phyloP scores from a whole-genome alignment of 2,797 vertebrate genomes.

The Microctenopoma stevenorrisi region DNA sequence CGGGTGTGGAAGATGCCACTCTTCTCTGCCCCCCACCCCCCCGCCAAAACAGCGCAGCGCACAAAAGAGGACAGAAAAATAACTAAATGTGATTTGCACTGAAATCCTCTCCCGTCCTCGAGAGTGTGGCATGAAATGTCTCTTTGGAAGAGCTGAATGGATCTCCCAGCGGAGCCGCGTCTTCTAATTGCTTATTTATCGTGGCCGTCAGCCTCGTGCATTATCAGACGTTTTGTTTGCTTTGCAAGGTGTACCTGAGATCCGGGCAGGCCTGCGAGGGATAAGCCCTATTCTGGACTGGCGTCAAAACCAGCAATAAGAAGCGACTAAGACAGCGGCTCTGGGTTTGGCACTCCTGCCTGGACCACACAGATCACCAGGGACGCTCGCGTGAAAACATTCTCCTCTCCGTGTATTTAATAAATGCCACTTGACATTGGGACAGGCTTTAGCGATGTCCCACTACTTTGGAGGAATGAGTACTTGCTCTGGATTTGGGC shows the following conservation, averaged over 20 bases:
- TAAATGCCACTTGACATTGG: slow-evolving; percentile 83
- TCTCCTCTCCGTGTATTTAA: slow-evolving; percentile 65
- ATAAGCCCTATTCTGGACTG: slow-evolving; percentile 68
- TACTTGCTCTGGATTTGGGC: slow-evolving; percentile 79
- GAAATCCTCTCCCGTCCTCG: slow-evolving; percentile 75
- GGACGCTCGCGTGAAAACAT: slow-evolving; percentile 64
- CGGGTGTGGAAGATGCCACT: slow-evolving; percentile 68
- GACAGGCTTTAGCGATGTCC: slow-evolving; percentile 72
- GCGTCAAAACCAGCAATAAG: slow-evolving; percentile 55
- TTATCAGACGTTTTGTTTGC: slow-evolving; percentile 45
- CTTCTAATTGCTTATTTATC: slow-evolving; percentile 62
- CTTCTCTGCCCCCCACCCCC: slow-evolving; percentile 42
- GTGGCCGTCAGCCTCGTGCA: slow-evolving; percentile 23
- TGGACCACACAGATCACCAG: slow-evolving; percentile 77
- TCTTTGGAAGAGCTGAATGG: slow-evolving; percentile 51
- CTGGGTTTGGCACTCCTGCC: slow-evolving; percentile 60
- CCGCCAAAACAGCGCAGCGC: slow-evolving; percentile 53
- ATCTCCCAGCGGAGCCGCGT: slow-evolving; percentile 50
- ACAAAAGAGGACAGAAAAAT: slow-evolving; percentile 55
- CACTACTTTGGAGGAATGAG: slow-evolving; percentile 66
- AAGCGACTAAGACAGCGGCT: slow-evolving; percentile 54
- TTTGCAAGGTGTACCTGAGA: slow-evolving; percentile 72
- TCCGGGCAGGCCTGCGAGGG: slow-evolving; percentile 45
- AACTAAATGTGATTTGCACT: slow-evolving; percentile 68
- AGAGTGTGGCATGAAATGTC: slow-evolving; percentile 54